A percentile compares a stretch with the other conserved stretches of the same genome.
Evolutionary conservation across 2,113 vertebrate species (phyloP).

Genomic region (Albula glossodonta): DNA sequence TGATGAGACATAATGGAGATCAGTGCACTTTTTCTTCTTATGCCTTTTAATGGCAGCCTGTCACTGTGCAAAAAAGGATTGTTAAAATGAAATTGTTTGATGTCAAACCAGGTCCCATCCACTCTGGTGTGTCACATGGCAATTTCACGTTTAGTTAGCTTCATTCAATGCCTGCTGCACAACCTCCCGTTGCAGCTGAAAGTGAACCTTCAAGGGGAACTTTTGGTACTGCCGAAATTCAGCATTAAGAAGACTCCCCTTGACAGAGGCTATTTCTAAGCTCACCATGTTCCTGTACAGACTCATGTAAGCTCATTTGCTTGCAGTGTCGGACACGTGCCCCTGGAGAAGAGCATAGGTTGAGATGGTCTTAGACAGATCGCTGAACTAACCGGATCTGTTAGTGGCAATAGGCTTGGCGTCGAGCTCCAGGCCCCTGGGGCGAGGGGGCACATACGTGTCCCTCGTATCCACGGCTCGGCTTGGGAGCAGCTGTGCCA

Average conservation of each 20-base stretch:
- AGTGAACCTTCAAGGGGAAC: neutral
- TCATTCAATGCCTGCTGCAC: neutral
- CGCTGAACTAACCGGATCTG: too few relatives aligned
- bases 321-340: too few relatives aligned
- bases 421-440: neutral
- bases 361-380: too few relatives aligned
- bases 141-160: neutral
- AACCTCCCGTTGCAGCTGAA: neutral
- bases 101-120: neutral
- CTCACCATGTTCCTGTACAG: neutral
- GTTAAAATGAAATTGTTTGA: too few relatives aligned
- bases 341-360: too few relatives aligned
- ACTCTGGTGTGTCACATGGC: neutral
- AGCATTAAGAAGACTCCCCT: neutral
- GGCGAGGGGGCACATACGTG: neutral
- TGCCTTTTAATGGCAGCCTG: neutral
- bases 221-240: neutral
- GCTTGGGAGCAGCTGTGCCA: neutral
- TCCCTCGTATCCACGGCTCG: too few relatives aligned
- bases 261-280: neutral
- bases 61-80: neutral
- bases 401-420: neutral
- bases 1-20: neutral
- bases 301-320: neutral
- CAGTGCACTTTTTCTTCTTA: neutral